Percentiles rank a stretch among this genome's conserved stretches.
phyloP scores from a whole-genome alignment of 2,797 vertebrate genomes.

The Rhadinocentrus ornatus region DNA sequence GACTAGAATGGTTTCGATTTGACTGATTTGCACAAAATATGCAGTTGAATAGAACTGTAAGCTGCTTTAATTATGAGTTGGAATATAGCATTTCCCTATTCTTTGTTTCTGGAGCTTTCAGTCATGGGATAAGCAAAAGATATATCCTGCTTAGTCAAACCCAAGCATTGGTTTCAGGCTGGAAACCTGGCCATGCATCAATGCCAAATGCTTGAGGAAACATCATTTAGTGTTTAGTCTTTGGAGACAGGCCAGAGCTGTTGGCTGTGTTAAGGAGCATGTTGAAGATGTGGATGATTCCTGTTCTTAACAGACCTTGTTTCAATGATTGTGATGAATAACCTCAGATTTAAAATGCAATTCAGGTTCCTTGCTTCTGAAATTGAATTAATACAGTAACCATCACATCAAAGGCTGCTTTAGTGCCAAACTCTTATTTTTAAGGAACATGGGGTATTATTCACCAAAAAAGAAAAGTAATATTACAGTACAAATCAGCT shows the following conservation, averaged over 20 bases:
- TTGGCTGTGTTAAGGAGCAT: constrained; percentile 34
- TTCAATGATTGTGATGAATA: constrained; percentile 29
- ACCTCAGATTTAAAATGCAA: constrained; percentile 18
- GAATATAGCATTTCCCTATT: constrained; percentile 52
- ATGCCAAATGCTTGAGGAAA: constrained; percentile 48
- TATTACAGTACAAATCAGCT: constrained; percentile 27
- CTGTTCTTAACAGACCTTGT: constrained; percentile 33
- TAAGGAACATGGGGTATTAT: neutral
- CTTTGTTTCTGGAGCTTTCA: constrained; percentile 36
- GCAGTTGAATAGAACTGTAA: constrained; percentile 28
- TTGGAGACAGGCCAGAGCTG: constrained; percentile 55
- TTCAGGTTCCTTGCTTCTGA: constrained; percentile 14
- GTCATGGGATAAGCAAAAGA: constrained; percentile 44
- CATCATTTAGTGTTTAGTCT: constrained; percentile 52
- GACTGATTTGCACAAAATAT: constrained; percentile 42
- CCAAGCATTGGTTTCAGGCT: constrained; percentile 47
- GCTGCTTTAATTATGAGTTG: constrained; percentile 63
- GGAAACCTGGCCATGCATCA: constrained; percentile 51
- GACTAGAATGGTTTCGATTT: constrained; percentile 51
- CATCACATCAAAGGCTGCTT: constrained; percentile 26
- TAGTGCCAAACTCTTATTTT: constrained; percentile 31
- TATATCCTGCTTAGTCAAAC: constrained; percentile 54
- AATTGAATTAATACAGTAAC: constrained; percentile 29
- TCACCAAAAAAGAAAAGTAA: constrained; percentile 17
- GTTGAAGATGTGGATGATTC: constrained; percentile 17